Conservation (phyloP, 2,888 invertebrate species). For the Drosophila imparisetae region DNA sequence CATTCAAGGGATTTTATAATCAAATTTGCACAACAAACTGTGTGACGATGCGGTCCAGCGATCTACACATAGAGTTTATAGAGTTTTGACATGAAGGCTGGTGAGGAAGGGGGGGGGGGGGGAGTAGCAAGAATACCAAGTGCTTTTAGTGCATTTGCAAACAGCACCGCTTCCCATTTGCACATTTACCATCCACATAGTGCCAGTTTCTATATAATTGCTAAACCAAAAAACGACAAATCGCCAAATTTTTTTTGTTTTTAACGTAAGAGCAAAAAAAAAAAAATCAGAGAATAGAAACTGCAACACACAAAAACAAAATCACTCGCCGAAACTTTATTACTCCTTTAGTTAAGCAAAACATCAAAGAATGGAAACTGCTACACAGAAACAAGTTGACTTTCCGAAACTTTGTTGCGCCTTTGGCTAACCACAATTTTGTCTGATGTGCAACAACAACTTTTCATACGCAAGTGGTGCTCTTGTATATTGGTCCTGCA, state of each 20-base stretch:
- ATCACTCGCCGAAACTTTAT: neutral
- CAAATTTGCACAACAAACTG: slow-evolving; percentile 63
- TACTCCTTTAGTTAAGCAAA: neutral
- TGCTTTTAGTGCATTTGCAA: slow-evolving; percentile 47
- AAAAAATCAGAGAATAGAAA: neutral
- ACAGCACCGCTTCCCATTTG: slow-evolving; percentile 59
- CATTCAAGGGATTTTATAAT: slow-evolving; percentile 54
- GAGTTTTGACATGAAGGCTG: neutral
- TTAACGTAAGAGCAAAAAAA: neutral
- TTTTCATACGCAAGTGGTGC: neutral
- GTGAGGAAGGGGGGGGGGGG: neutral
- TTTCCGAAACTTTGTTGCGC: neutral
- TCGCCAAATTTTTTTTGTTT: neutral
- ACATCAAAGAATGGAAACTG: neutral
- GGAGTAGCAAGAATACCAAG: slow-evolving; percentile 1
- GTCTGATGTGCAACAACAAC: neutral
- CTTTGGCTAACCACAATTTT: neutral
- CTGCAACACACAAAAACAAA: neutral
- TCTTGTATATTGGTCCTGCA: neutral
- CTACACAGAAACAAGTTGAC: neutral
- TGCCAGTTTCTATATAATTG: slow-evolving; percentile 60
- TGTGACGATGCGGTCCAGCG: slow-evolving; percentile 41
- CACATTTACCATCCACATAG: slow-evolving; percentile 19
- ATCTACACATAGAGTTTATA: slow-evolving; percentile 23
- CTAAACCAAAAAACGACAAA: slow-evolving; percentile 14